These are phyloP conservation scores for Bucco capensis DNA, from an alignment of 2,113 vertebrate genomes.

Conservation along the genomic window DNA sequence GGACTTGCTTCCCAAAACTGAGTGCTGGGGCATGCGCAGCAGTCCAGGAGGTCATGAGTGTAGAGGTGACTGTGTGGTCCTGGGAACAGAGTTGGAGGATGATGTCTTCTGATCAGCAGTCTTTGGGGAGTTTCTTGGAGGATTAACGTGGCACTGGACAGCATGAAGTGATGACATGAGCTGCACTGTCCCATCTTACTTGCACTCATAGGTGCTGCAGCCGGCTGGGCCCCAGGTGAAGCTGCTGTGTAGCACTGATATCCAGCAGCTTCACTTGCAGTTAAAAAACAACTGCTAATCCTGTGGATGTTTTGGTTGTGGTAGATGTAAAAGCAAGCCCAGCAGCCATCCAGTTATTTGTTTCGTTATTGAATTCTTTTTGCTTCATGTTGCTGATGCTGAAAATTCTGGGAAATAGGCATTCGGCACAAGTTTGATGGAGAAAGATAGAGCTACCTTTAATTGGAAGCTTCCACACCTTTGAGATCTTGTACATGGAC, in stretches of 20 bases:
- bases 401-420: too few species aligned
- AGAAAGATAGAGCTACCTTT: too few species aligned
- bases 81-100: not conserved
- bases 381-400: not conserved
- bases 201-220: not conserved
- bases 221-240: not conserved
- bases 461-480: too few species aligned
- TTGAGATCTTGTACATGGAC: too few species aligned
- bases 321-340: not conserved
- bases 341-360: not conserved
- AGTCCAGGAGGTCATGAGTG: not conserved
- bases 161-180: not conserved
- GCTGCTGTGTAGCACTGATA: accelerated
- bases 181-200: not conserved
- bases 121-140: not conserved
- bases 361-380: not conserved
- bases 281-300: not conserved
- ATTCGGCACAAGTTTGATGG: too few species aligned
- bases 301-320: not conserved
- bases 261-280: not conserved
- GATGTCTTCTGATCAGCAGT: not conserved
- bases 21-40: not conserved
- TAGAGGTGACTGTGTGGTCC: not conserved
- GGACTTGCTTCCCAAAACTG: not conserved
- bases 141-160: not conserved